These are phyloP conservation scores for Oreochromis spilurus DNA, from an alignment of 2,113 vertebrate species.

Conservation along the genomic window DNA sequence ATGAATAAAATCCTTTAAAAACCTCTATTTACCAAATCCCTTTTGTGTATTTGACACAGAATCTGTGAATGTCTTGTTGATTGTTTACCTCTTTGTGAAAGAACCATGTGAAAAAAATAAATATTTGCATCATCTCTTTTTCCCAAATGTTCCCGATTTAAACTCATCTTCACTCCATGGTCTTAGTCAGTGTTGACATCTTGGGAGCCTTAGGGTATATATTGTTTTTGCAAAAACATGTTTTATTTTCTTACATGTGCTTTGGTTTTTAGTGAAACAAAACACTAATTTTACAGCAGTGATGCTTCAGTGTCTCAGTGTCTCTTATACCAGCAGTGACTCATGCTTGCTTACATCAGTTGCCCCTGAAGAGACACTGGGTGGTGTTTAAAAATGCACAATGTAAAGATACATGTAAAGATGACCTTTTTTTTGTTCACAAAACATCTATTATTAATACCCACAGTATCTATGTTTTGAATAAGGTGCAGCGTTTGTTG, in stretches of 20 bases:
- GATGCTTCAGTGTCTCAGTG: background rate
- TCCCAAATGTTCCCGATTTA: background rate
- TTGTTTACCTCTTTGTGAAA: background rate
- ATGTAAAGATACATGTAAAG: background rate
- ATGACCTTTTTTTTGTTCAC: background rate
- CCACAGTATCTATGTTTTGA: background rate
- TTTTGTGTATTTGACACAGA: background rate
- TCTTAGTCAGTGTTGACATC: background rate
- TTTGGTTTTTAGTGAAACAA: background rate
- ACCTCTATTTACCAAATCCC: background rate
- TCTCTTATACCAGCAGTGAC: background rate
- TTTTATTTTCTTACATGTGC: background rate
- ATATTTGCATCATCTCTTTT: conserved; percentile 6
- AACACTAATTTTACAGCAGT: background rate
- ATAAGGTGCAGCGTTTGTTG: background rate
- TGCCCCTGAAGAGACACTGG: background rate
- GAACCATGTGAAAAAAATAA: background rate
- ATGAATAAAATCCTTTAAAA: background rate
- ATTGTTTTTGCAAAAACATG: background rate
- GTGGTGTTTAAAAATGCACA: background rate
- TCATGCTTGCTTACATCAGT: background rate
- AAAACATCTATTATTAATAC: background rate
- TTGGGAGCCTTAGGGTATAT: background rate
- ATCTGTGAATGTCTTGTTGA: background rate
- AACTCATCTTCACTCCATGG: conserved; percentile 1